Evolutionary conservation across 2,113 vertebrate genomes (phyloP), one percentile per base, ranked within the genome.

Genomic region (Lepus americanus): DNA sequence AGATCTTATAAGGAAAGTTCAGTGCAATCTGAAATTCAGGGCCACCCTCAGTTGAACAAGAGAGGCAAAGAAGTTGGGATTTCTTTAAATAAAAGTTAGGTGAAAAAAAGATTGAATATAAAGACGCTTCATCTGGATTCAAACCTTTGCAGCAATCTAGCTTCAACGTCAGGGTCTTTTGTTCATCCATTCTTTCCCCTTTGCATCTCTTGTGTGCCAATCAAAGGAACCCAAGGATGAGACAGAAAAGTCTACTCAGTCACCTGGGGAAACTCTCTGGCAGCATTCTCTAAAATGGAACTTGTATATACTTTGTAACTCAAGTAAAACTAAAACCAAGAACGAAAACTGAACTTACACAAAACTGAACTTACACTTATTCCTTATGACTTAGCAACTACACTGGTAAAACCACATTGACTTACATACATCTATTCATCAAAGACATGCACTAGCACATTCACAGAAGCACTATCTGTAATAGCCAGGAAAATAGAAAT

Each of bases 51-150:
- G 16, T 44, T 63, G 63, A 69, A 76, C 23, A 77, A 82, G 39
- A 95, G 19, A 94, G 29, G 7, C 8, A 55, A 16, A 77, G 25
- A 0, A 77, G 77, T 17, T 80, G 90, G 31, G 27, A 77, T 44
- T 90, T 85, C n/a, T 14, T 73, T 72, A 81, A 88, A 85, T 70
- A 90, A 59, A 66, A 84, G 12, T 72, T 76, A 49, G 27, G 29
- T 59, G n/a, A 89, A 94, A 96, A 6, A 64, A 17, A 87, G 20
- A 39, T 51, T 66, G 29, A 14, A 8, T 12, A 77, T 83, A 95
- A 76, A 76, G 20, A n/a, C 23, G 1, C 0, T 17, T 93, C 16
- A 63, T n/a, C 31, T 69, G 33, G 17, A 36, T 59, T 81, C 80
- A 83, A 55, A 19, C 16, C 22, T 67, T 87, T 70, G 20, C 6